A percentile compares a stretch with the other conserved stretches of the same genome.
Evolutionary conservation across 1,140 invertebrate species (phyloP).

Genomic region (Dinoponera quadriceps): DNA sequence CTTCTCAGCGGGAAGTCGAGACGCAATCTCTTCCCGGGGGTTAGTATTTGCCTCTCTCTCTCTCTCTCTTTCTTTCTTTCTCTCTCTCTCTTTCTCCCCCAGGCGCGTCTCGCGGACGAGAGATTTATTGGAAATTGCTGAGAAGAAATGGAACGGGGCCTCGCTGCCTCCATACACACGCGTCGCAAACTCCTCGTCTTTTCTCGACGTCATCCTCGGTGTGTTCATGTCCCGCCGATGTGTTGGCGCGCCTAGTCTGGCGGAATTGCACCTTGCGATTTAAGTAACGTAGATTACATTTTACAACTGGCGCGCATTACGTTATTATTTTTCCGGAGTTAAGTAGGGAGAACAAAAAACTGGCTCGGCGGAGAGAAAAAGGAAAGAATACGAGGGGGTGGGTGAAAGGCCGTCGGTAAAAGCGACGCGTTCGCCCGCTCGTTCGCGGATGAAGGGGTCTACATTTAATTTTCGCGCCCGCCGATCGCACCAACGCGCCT

Average conservation of each 20-base stretch:
- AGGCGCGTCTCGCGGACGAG: conserved; percentile 81
- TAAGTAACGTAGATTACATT: conserved; percentile 75
- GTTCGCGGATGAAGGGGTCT: conserved; percentile 39
- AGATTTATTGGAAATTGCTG: conserved; percentile 84
- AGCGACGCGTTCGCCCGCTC: conserved; percentile 18
- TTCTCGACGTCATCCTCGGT: conserved; percentile 2
- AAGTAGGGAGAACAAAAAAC: conserved; percentile 14
- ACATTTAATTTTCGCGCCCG: conserved; percentile 61
- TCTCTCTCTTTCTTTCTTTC: neutral
- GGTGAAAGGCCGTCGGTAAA: conserved; percentile 9
- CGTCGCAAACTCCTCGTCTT: conserved; percentile 12
- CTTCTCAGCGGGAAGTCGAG: conserved; percentile 82
- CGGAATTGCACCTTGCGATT: conserved; percentile 61
- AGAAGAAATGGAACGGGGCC: conserved; percentile 81
- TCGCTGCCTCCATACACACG: neutral
- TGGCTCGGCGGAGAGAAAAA: too few species aligned
- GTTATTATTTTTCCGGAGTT: conserved; percentile 59
- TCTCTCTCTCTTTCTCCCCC: conserved; percentile 64
- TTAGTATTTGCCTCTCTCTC: conserved; percentile 18
- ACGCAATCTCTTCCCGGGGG: conserved; percentile 80
- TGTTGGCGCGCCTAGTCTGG: neutral
- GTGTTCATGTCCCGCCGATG: conserved; percentile 47
- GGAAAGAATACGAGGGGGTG: too few species aligned
- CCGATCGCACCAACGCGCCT: neutral
- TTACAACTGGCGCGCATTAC: conserved; percentile 61